A percentile compares a stretch with the other conserved stretches of the same genome.
Evolutionary conservation across 2,113 vertebrate species (phyloP).

Genomic region (Pagrus major): DNA sequence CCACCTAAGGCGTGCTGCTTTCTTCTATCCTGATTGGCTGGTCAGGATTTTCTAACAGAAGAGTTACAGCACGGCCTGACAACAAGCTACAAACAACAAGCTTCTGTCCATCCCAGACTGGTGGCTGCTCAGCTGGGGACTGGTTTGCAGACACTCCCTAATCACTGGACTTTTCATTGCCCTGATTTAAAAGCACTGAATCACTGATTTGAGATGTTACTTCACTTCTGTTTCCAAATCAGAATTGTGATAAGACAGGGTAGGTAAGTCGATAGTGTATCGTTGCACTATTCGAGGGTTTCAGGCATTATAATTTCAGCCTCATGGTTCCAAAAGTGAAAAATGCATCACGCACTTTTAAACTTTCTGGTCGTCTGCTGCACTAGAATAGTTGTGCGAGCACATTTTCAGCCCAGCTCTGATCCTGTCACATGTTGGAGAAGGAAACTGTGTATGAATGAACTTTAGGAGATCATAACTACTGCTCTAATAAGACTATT

Average conservation of each 20-base stretch:
- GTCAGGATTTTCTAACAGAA: slow-evolving; percentile 79
- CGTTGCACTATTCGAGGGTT: background rate
- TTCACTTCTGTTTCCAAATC: background rate
- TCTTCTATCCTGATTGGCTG: slow-evolving; percentile 83
- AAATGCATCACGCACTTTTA: background rate
- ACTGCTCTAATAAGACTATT: slow-evolving; percentile 25
- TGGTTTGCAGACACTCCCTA: background rate
- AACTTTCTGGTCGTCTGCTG: slow-evolving; percentile 5
- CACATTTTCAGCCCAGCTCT: slow-evolving; percentile 9
- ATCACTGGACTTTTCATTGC: background rate
- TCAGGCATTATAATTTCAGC: background rate
- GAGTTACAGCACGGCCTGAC: slow-evolving; percentile 49
- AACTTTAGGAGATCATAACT: slow-evolving; percentile 20
- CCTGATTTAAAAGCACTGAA: background rate
- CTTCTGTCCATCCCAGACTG: slow-evolving; percentile 49
- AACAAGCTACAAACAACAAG: background rate
- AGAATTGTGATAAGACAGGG: background rate
- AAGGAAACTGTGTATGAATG: slow-evolving; percentile 19
- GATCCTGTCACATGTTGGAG: slow-evolving; percentile 14
- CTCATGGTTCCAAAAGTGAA: background rate
- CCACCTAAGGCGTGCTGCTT: slow-evolving; percentile 12
- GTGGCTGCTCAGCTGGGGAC: slow-evolving; percentile 67
- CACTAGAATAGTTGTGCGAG: background rate
- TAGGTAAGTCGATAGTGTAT: background rate
- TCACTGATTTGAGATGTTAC: slow-evolving; percentile 19